Conservation (phyloP, 2,888 invertebrate species). For the Gymnoscelis rufifasciata region DNA sequence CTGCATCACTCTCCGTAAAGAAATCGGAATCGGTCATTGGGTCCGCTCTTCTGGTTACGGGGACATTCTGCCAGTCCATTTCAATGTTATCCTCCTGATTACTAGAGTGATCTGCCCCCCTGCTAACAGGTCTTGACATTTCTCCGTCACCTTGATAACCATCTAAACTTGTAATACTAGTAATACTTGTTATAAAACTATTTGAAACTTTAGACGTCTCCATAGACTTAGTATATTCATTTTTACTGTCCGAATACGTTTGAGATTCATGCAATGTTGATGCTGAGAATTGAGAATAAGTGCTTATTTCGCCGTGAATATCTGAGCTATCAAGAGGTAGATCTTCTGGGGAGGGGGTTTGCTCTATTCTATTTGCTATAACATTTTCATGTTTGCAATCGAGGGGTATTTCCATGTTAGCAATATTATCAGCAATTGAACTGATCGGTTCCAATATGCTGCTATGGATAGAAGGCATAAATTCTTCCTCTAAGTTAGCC, state of each 20-base stretch:
- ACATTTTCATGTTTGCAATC: conserved; percentile 69
- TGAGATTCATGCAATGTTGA: conserved; percentile 76
- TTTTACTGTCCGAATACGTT: conserved; percentile 78
- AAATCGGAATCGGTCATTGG: conserved; percentile 96
- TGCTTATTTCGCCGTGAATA: conserved; percentile 79
- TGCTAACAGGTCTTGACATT: conserved; percentile 91
- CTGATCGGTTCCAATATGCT: conserved; percentile 79
- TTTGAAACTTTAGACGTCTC: conserved; percentile 83
- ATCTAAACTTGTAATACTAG: conserved; percentile 94
- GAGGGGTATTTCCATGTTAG: conserved; percentile 76
- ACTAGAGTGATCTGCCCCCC: conserved; percentile 87
- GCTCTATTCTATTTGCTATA: conserved; percentile 80
- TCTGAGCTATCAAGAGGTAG: conserved; percentile 88
- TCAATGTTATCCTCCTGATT: conserved; percentile 74
- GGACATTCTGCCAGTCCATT: conserved; percentile 80
- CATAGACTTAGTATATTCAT: conserved; percentile 80
- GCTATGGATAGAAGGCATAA: conserved; percentile 81
- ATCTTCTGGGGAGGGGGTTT: conserved; percentile 92
- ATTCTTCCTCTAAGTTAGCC: conserved; percentile 76
- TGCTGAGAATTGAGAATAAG: conserved; percentile 73
- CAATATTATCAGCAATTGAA: conserved; percentile 73
- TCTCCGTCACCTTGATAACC: conserved; percentile 96
- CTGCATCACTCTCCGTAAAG: conserved; percentile 93
- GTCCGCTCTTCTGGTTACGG: conserved; percentile 84
- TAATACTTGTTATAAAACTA: conserved; percentile 91